Base-by-base conservation (phyloP, 2,797 vertebrate genomes). In the Rousettus madagascariensis region DNA sequence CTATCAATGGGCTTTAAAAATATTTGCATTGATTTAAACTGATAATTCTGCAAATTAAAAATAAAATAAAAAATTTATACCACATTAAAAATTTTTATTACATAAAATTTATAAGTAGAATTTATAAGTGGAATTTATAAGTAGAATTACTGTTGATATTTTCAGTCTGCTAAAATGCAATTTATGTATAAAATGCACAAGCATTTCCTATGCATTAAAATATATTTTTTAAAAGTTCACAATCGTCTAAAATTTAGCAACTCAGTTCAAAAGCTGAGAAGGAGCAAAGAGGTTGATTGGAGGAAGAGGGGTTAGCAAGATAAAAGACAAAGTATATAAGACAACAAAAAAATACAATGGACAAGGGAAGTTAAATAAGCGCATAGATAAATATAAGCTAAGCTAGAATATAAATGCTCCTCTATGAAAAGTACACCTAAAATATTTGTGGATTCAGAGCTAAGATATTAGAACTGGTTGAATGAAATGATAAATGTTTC, bases 121-220 rank as follows among this genome's bases (percentile, higher is more conserved):
- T 49, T 49, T 49, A 46, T 46, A 75, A 53, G 38, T 38, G 4
- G 19, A 49, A 49, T 49, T 49, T 49, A 49, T 49, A 75, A 53
- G 4, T 77, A 68, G 22, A 90, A 80, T 30, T 84, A 22, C 3
- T 71, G 19, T 66, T 90, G 65, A 78, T 20, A 4, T 83, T 77
- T 94, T 72, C 94, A 65, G n/a, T 63, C 51, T 96, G 41, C 2
- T 66, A 90, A 94, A 59, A 69, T 78, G 19, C 7, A 65, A 82
- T 26, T 89, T 88, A 89, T 75, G 10, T 90, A 57, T 28, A 93
- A 91, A 92, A 88, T 82, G 1, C 5, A 87, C 8, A 28, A 28
- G 5, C 19, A 80, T 63, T 93, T 91, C 57, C 12, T 28, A 57
- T 12, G 2, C 71, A 65, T 78, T n/a, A 22, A 72, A 86, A 68